Evolutionary conservation across 2,113 vertebrate species (phyloP).

Genomic region (Otolemur garnettii): DNA sequence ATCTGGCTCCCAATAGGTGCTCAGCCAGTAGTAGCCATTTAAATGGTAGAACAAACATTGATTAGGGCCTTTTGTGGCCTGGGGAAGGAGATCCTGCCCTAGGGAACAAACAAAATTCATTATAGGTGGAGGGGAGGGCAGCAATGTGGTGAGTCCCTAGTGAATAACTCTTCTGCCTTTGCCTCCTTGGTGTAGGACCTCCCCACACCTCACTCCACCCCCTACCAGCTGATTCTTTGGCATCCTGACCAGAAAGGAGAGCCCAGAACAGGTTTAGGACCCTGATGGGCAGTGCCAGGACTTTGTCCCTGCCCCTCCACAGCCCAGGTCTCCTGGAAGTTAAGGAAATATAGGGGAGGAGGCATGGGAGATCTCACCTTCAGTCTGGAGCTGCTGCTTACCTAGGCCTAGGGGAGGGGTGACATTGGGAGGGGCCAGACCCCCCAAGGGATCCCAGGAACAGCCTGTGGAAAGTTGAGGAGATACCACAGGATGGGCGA

Average conservation of each 20-base stretch:
- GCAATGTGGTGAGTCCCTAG: background rate
- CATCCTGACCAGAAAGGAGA: background rate
- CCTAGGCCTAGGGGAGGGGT: background rate
- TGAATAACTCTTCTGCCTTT: background rate
- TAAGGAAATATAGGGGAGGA: background rate
- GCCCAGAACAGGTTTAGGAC: background rate
- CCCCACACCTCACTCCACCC: too few species aligned
- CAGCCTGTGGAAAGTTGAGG: background rate
- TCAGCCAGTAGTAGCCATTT: background rate
- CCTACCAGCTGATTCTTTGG: background rate
- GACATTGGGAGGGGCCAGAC: background rate
- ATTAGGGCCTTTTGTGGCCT: background rate
- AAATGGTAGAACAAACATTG: background rate
- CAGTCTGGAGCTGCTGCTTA: background rate
- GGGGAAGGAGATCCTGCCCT: background rate
- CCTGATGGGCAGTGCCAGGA: fast-evolving
- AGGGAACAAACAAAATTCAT: background rate
- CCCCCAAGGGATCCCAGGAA: background rate
- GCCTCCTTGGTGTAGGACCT: background rate
- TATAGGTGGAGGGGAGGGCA: background rate
- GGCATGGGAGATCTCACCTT: background rate
- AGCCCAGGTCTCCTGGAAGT: background rate
- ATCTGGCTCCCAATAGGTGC: background rate
- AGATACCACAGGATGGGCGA: too few species aligned
- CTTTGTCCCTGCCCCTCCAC: too few species aligned